Base-by-base conservation (phyloP, 2,888 invertebrate genomes). In the Leucophora obtusa region DNA sequence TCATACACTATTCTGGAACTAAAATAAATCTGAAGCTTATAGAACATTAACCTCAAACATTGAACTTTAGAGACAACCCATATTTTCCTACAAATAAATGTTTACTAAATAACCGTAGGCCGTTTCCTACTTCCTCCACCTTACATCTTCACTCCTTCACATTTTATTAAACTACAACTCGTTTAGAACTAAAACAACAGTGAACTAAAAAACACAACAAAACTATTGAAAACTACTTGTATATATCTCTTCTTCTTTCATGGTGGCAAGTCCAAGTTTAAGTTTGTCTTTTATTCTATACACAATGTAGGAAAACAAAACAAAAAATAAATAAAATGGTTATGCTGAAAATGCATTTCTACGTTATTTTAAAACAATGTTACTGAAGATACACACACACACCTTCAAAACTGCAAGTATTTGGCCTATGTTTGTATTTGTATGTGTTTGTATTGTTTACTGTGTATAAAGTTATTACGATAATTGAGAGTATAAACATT, bases 31-130 rank as follows among this genome's bases (percentile, higher is more conserved):
- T 76, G 3, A 65, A 65, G 76, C 80, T 80, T 80, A 80, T 76
- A 80, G 80, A 80, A 73, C 76, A 80, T 80, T 80, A 80, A 80
- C 80, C 80, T 76, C 76, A 80, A 80, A 76, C 76, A 80, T 72
- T 76, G 80, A 80, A 80, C 80, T 80, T 80, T 59, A 76, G 65
- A 76, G 80, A 69, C 76, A 76, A 72, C 66, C 68, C 74, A 75
- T 66, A 75, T 79, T 75, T 74, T 18, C 15, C 47, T 60, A 18
- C 24, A 14, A 63, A 18, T 47, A 72, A 72, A 71, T 80, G 59
- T 72, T 80, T 76, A 54, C 58, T 63, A 54, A 72, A 76, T 65
- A 76, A 66, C 76, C 63, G 80, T 80, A 80, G 80, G 80, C 80
- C 38, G 65, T 65, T 72, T 72, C 38, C 72, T 51, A 18, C 10